Percentiles rank a stretch among this genome's conserved stretches.
Conservation (phyloP, 2,888 invertebrate species). For the Eutolmus rufibarbis region DNA sequence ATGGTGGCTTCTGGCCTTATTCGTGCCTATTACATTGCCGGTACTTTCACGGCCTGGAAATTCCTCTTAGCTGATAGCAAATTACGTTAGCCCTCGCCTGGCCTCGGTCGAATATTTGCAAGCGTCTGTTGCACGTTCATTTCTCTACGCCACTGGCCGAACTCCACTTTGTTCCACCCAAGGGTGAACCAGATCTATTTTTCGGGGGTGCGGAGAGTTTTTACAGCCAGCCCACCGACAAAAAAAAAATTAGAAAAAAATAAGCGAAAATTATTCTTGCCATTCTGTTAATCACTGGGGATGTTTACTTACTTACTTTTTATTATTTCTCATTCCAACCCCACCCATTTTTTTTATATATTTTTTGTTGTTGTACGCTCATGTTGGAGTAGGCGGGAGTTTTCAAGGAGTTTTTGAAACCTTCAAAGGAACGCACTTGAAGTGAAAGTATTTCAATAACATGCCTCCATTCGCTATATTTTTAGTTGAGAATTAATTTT, state of each 20-base stretch:
- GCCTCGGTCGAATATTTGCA: not conserved
- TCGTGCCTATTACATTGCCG: constrained; percentile 4
- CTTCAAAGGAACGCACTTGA: not conserved
- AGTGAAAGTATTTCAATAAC: not conserved
- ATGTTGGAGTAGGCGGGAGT: not conserved
- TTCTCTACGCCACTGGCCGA: not conserved
- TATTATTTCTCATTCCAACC: not conserved
- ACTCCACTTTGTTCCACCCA: not conserved
- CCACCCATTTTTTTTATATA: not conserved
- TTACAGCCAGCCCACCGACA: not conserved
- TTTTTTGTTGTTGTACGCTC: not conserved
- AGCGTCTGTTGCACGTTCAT: not conserved
- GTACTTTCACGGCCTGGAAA: constrained; percentile 13
- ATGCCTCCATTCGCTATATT: not conserved
- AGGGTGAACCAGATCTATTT: not conserved
- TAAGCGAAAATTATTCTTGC: constrained; percentile 18
- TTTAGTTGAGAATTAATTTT: not conserved
- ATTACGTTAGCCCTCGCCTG: constrained; percentile 1
- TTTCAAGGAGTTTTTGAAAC: constrained; percentile 1
- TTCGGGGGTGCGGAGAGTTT: not conserved
- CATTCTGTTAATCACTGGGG: constrained; percentile 31
- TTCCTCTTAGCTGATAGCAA: constrained; percentile 17
- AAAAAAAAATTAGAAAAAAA: not conserved
- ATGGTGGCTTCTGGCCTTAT: constrained; percentile 9
- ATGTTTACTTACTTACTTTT: constrained; percentile 11